Evolutionary conservation across 1,140 invertebrate genomes (phyloP), one percentile per base, ranked within the genome.

Genomic region (Aphidius ervi): DNA sequence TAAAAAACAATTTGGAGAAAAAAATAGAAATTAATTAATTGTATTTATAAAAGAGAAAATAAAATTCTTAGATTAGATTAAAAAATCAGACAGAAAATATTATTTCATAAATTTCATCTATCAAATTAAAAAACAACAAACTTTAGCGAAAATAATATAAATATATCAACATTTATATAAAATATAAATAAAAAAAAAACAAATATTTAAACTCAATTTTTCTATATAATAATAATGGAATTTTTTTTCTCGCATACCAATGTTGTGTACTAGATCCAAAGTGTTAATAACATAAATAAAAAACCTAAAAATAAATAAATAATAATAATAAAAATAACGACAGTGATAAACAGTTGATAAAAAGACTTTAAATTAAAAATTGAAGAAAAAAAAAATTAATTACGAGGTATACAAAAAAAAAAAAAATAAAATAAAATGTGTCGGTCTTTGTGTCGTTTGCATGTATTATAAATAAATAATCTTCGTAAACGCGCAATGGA

Each of bases 391-490:
- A 61, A 23, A 20, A 56, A 31, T 47, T 37, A 8, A 7, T 43
- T 43, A 43, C 42, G 5, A 43, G 5, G 2, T 8, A 8, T 10
- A 8, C 42, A 10, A 43, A 43, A 43, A 16, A 16, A 16, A 16
- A 59, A 40, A 43, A 50, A 37, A 57, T 9, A 37, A 9, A 9
- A 59, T 37, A 43, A 50, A 49, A 56, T 48, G 20, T 59, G 48
- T 59, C 39, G 46, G 58, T 59, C 42, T 52, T 52, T 45, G 47
- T 58, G 56, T 59, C 43, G 46, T 52, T 52, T 52, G 58, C 58
- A 52, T 59, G 58, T 59, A 59, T 52, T 50, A 49, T 57, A 43
- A 23, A 58, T 48, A 42, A 31, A 31, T 58, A 23, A 46, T 47
- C 45, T 7, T 31, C 37, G 46, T 41, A 49, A 58, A 48, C 20